phyloP scores from a whole-genome alignment of 2,888 invertebrate genomes.

The Eupithecia insigniata region DNA sequence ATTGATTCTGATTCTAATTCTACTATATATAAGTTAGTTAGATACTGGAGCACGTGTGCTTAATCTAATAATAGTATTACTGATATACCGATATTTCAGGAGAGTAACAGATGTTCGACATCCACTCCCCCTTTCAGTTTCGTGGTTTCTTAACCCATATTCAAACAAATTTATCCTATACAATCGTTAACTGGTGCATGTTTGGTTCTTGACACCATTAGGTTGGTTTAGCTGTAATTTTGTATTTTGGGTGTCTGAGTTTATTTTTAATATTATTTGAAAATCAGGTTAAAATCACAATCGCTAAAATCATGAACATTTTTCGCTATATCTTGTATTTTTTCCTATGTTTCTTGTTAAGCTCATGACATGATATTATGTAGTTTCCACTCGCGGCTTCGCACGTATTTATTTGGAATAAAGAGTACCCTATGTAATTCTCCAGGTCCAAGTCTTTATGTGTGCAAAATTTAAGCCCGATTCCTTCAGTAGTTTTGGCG shows the following conservation, averaged over 20 bases:
- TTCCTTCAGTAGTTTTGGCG: too few relatives aligned
- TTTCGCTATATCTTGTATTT: too few relatives aligned
- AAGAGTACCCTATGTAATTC: too few relatives aligned
- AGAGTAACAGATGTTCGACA: slow-evolving; percentile 47
- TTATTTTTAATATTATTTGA: background rate
- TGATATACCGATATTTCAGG: slow-evolving; percentile 16
- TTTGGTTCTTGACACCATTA: slow-evolving; percentile 46
- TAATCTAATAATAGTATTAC: background rate
- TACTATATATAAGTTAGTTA: too few relatives aligned
- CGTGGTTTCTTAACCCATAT: slow-evolving; percentile 2
- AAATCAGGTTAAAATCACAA: background rate
- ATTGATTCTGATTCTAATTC: too few relatives aligned
- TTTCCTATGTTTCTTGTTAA: too few relatives aligned
- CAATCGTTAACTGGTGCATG: slow-evolving; percentile 8
- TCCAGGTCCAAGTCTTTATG: too few relatives aligned
- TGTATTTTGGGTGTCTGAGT: background rate
- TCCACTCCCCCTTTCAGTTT: slow-evolving; percentile 45
- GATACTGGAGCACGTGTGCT: background rate
- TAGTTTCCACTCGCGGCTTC: too few relatives aligned
- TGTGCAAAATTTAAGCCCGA: too few relatives aligned
- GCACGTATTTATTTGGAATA: too few relatives aligned
- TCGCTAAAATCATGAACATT: background rate
- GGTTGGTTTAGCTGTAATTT: background rate
- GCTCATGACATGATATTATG: too few relatives aligned
- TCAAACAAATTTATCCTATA: slow-evolving; percentile 40